Percentiles rank a stretch among this genome's conserved stretches.
These are phyloP conservation scores for Homarus gammarus DNA, from an alignment of 2,888 invertebrate species.

Conservation along the genomic window DNA sequence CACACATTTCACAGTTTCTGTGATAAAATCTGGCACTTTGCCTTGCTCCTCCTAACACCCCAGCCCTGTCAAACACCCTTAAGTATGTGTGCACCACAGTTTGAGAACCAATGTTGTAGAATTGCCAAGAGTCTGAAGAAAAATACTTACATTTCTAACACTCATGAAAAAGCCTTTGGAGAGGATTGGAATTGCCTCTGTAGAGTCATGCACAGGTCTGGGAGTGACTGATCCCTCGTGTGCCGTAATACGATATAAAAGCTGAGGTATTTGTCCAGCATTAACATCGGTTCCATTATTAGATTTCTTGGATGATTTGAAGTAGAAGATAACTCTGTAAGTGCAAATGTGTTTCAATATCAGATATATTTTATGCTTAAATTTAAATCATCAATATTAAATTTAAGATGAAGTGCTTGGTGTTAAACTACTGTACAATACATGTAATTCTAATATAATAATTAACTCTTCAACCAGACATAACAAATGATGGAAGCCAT, in stretches of 20 bases:
- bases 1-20: too few relatives aligned
- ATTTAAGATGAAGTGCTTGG: too few relatives aligned
- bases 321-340: slow-evolving; percentile 90
- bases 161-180: slow-evolving; percentile 92
- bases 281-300: slow-evolving; percentile 99
- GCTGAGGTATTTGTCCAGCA: slow-evolving; percentile 97
- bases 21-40: too few relatives aligned
- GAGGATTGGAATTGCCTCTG: slow-evolving; percentile 89
- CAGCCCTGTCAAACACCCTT: too few relatives aligned
- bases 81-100: too few relatives aligned
- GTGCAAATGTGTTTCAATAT: not conserved
- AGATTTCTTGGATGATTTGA: slow-evolving; percentile 97
- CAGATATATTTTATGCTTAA: not conserved
- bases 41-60: too few relatives aligned
- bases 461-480: too few relatives aligned
- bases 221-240: slow-evolving; percentile 84
- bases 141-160: slow-evolving; percentile 86
- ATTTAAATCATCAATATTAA: not conserved
- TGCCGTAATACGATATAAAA: slow-evolving; percentile 87
- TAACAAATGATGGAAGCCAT: too few relatives aligned
- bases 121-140: too few relatives aligned
- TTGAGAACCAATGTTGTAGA: too few relatives aligned
- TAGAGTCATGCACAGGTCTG: slow-evolving; percentile 82
- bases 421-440: too few relatives aligned
- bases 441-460: too few relatives aligned